Evolutionary conservation across 2,797 vertebrate species (phyloP).

Genomic region (Tokudaia muenninki): DNA sequence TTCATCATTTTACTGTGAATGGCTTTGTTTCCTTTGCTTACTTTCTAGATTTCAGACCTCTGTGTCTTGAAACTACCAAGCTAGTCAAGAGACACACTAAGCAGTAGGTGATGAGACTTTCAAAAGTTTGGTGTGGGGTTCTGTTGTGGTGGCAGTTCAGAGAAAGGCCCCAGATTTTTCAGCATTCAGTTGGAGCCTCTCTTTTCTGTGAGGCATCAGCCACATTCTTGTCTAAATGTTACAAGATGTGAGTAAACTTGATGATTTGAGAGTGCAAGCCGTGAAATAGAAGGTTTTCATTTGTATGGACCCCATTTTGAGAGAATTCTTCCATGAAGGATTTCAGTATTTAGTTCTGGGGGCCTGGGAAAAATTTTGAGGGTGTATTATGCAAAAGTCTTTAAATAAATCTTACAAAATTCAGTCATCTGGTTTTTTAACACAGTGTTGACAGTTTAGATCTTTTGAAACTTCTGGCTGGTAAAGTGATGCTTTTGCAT

Average conservation of each 20-base stretch:
- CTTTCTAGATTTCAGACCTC: slow-evolving; percentile 63
- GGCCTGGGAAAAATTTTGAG: not conserved
- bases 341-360: slow-evolving; percentile 30
- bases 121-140: not conserved
- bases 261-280: not conserved
- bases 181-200: not conserved
- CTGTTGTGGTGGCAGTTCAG: slow-evolving; percentile 3
- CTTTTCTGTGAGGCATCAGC: slow-evolving; percentile 23
- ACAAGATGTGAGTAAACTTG: slow-evolving; percentile 25
- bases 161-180: slow-evolving; percentile 31
- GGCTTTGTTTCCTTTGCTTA: slow-evolving; percentile 73
- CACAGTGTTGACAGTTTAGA: slow-evolving; percentile 29
- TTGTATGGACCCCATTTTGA: not conserved
- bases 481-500: slow-evolving; percentile 16
- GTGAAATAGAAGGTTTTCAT: slow-evolving; percentile 37
- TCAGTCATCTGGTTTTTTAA: not conserved
- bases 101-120: not conserved
- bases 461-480: slow-evolving; percentile 35
- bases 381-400: not conserved
- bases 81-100: slow-evolving; percentile 18
- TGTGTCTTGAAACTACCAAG: slow-evolving; percentile 32
- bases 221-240: slow-evolving; percentile 27
- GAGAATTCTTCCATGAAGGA: not conserved
- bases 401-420: slow-evolving; percentile 42
- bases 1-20: not conserved